Conservation (phyloP, 2,113 vertebrate species). For the Gracilinanus agilis region DNA sequence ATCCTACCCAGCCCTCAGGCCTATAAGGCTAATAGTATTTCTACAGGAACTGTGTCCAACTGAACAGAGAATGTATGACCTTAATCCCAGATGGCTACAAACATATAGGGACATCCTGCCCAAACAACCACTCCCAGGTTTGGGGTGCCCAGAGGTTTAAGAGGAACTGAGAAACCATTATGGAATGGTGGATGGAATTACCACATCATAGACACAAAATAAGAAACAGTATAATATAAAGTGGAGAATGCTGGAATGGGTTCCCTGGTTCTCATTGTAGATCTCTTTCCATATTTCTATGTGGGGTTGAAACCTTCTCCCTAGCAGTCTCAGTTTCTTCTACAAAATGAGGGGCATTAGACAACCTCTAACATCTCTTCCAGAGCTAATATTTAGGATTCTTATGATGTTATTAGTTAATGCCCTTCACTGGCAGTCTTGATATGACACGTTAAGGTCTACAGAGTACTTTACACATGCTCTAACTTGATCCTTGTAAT, state of each 20-base stretch:
- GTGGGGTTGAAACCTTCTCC: neutral
- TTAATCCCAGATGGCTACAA: neutral
- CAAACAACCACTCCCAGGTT: neutral
- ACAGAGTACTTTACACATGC: neutral
- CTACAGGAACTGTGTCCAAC: neutral
- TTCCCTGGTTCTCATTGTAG: neutral
- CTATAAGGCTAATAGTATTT: neutral
- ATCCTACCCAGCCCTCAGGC: neutral
- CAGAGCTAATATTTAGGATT: neutral
- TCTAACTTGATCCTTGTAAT: neutral
- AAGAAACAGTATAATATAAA: neutral
- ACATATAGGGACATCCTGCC: neutral
- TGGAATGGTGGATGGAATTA: neutral
- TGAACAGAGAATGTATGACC: neutral
- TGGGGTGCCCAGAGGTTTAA: constrained; percentile 5
- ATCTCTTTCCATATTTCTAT: neutral
- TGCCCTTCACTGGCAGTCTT: neutral
- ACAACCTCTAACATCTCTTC: neutral
- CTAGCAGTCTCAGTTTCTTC: neutral
- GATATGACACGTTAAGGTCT: neutral
- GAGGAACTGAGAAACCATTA: neutral
- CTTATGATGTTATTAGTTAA: neutral
- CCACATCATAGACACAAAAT: neutral
- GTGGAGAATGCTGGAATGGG: neutral
- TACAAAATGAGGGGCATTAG: neutral